Evolutionary conservation across 2,888 invertebrate species (phyloP).

Genomic region (Odontomyia ornata): DNA sequence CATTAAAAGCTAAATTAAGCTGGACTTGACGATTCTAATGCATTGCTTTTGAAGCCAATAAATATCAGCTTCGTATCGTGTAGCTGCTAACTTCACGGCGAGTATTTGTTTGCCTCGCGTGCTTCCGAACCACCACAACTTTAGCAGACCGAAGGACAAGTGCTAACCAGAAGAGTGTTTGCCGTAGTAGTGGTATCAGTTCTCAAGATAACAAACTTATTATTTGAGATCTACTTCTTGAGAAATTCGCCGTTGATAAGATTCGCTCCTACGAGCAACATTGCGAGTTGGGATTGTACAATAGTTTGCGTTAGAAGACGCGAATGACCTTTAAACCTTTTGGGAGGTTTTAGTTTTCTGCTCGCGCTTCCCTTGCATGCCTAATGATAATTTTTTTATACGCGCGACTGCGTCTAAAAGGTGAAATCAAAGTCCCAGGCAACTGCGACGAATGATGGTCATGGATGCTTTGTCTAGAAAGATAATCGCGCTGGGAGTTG

Average conservation of each 20-base stretch:
- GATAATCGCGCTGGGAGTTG: too few relatives aligned
- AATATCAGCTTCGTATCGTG: background rate
- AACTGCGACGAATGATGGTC: too few relatives aligned
- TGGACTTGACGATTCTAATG: background rate
- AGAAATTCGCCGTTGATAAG: slow-evolving; percentile 30
- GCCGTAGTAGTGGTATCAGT: background rate
- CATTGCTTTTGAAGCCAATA: background rate
- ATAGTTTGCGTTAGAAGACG: background rate
- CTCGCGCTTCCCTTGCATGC: background rate
- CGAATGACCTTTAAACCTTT: slow-evolving; percentile 8
- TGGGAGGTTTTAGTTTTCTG: background rate
- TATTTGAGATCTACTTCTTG: slow-evolving; percentile 17
- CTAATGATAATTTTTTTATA: background rate
- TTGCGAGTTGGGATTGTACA: too few relatives aligned
- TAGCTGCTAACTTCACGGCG: too few relatives aligned
- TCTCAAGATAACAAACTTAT: slow-evolving; percentile 22
- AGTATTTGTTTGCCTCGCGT: background rate
- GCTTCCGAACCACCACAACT: background rate
- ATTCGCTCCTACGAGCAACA: background rate
- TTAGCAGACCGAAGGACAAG: slow-evolving; percentile 2
- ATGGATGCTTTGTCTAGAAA: background rate
- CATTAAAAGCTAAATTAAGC: slow-evolving; percentile 7
- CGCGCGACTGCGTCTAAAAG: background rate
- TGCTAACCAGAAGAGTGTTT: background rate
- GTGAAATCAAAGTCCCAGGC: background rate